These are phyloP conservation scores for Harpagifer antarcticus DNA, from an alignment of 2,797 vertebrate genomes.

Conservation along the genomic window DNA sequence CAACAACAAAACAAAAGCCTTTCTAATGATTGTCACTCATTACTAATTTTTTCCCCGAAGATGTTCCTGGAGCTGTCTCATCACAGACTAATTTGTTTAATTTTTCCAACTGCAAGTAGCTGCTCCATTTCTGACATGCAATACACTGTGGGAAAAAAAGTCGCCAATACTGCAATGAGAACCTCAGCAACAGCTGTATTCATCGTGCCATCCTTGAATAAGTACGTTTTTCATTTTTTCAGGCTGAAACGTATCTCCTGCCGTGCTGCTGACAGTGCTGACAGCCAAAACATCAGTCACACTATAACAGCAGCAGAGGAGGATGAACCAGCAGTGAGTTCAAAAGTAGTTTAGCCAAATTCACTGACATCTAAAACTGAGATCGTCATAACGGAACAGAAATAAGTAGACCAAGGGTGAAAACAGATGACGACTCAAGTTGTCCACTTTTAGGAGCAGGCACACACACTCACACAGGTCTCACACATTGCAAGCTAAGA, in stretches of 20 bases:
- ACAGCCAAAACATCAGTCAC: background rate
- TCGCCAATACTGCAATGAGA: background rate
- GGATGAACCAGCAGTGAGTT: background rate
- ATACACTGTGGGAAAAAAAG: background rate
- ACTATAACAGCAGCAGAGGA: background rate
- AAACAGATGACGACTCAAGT: background rate
- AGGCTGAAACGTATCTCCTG: background rate
- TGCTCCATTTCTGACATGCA: background rate
- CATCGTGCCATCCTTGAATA: background rate
- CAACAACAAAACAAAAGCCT: slow-evolving; percentile 15
- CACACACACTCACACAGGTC: too few species aligned
- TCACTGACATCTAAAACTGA: background rate
- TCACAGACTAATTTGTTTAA: background rate
- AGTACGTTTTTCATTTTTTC: background rate
- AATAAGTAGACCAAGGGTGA: background rate
- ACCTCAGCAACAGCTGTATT: background rate
- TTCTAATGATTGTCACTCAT: slow-evolving; percentile 3
- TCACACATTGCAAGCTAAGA: too few species aligned
- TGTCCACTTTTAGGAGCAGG: background rate
- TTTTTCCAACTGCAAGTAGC: slow-evolving; percentile 23
- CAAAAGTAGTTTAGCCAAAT: background rate
- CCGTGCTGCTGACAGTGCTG: background rate
- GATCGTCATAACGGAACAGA: background rate
- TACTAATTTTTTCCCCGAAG: slow-evolving; percentile 17
- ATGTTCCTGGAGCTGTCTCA: slow-evolving; percentile 37